These are phyloP conservation scores for Mixornis gularis DNA, from an alignment of 2,113 vertebrate species.

Conservation along the genomic window DNA sequence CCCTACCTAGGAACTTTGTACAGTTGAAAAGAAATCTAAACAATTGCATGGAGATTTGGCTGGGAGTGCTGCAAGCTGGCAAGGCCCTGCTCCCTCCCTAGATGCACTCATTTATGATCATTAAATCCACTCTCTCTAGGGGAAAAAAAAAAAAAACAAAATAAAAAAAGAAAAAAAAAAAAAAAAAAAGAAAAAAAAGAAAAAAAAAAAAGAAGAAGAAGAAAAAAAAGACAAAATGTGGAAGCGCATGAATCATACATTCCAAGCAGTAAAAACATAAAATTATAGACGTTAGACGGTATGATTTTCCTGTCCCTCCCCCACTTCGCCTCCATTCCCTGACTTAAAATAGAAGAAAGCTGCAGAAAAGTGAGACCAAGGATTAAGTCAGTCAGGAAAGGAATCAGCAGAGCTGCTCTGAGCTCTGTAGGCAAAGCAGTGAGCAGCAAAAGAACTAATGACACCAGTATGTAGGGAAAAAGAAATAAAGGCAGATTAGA, in stretches of 20 bases:
- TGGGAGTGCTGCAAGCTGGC: not conserved
- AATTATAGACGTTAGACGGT: conserved; percentile 21
- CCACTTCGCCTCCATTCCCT: not conserved
- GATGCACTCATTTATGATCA: not conserved
- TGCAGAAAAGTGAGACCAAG: not conserved
- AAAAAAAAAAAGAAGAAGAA: conserved; percentile 1
- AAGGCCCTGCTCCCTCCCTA: not conserved
- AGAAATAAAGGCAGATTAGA: not conserved
- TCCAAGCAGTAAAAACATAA: conserved; percentile 39
- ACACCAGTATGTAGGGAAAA: not conserved
- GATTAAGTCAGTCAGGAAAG: conserved; percentile 1
- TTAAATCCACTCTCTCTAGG: conserved; percentile 9
- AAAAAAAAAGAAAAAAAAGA: not conserved
- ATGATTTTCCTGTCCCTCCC: conserved; percentile 22
- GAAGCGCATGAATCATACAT: conserved; percentile 45
- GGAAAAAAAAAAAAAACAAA: too few relatives aligned
- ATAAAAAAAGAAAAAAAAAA: conserved; percentile 7
- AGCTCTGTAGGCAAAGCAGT: not conserved
- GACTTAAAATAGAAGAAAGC: conserved; percentile 35
- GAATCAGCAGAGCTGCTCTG: not conserved
- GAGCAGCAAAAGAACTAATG: not conserved
- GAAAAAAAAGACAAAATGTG: not conserved
- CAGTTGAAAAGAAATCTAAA: conserved; percentile 17
- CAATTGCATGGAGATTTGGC: not conserved
- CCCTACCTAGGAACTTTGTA: not conserved